Percentiles rank a stretch among this genome's conserved stretches.
Evolutionary conservation across 2,888 invertebrate species (phyloP).

Genomic region (Drosophila flavopinicola): DNA sequence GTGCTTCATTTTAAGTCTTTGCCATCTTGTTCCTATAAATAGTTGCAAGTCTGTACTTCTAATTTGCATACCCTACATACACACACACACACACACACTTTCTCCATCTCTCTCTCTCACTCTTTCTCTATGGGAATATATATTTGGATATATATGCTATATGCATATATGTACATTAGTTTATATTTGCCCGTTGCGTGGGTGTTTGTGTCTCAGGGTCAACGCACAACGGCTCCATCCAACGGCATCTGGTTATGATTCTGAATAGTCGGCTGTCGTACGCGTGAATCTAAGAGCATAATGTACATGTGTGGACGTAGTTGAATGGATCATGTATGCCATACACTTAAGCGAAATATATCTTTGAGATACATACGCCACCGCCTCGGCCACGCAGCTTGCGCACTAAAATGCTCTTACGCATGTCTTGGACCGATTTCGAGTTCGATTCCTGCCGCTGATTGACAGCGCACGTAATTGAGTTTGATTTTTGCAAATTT

Average conservation of each 20-base stretch:
- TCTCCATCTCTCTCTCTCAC: slow-evolving; percentile 1
- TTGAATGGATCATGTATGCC: slow-evolving; percentile 69
- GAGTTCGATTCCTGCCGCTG: slow-evolving; percentile 68
- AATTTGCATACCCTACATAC: slow-evolving; percentile 28
- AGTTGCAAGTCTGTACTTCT: slow-evolving; percentile 31
- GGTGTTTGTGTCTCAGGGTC: slow-evolving; percentile 79
- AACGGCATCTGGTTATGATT: slow-evolving; percentile 61
- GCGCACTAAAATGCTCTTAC: slow-evolving; percentile 70
- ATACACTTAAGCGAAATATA: slow-evolving; percentile 78
- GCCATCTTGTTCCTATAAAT: slow-evolving; percentile 48
- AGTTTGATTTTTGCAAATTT: slow-evolving; percentile 76
- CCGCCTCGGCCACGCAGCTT: slow-evolving; percentile 36
- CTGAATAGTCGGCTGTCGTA: slow-evolving; percentile 28
- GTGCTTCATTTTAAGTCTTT: slow-evolving; percentile 44
- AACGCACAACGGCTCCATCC: slow-evolving; percentile 58
- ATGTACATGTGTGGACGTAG: slow-evolving; percentile 38
- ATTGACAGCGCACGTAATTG: slow-evolving; percentile 78
- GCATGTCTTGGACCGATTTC: slow-evolving; percentile 62
- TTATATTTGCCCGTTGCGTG: slow-evolving; percentile 74
- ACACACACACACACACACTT: slow-evolving; percentile 12
- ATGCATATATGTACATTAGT: slow-evolving; percentile 53
- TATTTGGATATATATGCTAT: background rate
- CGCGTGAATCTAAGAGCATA: slow-evolving; percentile 46
- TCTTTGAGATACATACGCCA: slow-evolving; percentile 56
- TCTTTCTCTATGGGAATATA: slow-evolving; percentile 2